Percentiles rank a stretch among this genome's conserved stretches.
Conservation (phyloP, 2,797 vertebrate species). For the Passerculus sandwichensis region DNA sequence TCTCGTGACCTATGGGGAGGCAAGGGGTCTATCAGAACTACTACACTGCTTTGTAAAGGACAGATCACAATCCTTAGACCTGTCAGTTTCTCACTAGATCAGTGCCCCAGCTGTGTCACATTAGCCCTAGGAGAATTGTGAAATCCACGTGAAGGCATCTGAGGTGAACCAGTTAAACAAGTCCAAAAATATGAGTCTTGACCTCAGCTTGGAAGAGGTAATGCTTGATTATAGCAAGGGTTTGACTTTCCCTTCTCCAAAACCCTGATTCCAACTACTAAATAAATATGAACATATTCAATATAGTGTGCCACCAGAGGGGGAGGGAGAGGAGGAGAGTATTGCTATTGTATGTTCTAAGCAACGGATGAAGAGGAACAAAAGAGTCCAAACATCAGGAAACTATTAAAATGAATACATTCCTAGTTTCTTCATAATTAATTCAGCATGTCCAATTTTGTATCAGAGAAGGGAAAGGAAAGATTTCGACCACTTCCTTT, state of each 20-base stretch:
- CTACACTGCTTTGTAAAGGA: background rate
- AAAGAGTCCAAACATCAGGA: slow-evolving; percentile 59
- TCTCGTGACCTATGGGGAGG: background rate
- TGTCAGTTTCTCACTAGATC: background rate
- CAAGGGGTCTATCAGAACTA: background rate
- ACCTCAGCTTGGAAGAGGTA: background rate
- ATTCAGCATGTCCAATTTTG: slow-evolving; percentile 62
- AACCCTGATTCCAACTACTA: background rate
- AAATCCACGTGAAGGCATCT: background rate
- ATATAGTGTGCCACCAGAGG: background rate
- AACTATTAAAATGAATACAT: slow-evolving; percentile 66
- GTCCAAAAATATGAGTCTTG: background rate
- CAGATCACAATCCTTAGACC: background rate
- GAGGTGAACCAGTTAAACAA: background rate
- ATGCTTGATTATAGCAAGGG: background rate
- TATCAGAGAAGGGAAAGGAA: slow-evolving; percentile 64
- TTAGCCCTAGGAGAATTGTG: background rate
- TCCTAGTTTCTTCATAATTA: slow-evolving; percentile 67
- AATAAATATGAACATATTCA: background rate
- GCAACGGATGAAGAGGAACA: background rate
- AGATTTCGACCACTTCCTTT: slow-evolving; percentile 64
- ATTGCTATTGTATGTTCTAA: slow-evolving; percentile 39
- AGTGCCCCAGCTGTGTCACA: background rate
- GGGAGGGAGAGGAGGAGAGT: background rate
- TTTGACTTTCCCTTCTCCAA: background rate